Evolutionary conservation across 37 sponge, comb jelly and placozoan genomes (phyloP).

Genomic region (Hexactinellida sp.): DNA sequence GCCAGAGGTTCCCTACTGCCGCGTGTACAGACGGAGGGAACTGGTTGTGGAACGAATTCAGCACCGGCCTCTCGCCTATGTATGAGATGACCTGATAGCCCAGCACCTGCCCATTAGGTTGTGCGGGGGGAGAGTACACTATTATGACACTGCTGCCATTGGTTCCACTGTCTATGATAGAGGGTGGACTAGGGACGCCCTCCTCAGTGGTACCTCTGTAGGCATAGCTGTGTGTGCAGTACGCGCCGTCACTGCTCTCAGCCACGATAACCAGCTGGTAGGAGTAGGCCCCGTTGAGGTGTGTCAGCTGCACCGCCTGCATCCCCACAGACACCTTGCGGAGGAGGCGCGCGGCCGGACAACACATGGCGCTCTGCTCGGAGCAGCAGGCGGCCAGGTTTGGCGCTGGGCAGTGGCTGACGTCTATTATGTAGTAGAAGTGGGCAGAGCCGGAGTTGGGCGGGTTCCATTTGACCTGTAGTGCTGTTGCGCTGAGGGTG

Average conservation of each 20-base stretch:
- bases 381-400: not conserved
- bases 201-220: not conserved
- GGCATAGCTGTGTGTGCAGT: not conserved
- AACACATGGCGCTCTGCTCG: not conserved
- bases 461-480: not conserved
- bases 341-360: not conserved
- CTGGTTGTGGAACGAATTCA: not conserved
- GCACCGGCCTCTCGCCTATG: not conserved
- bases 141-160: not conserved
- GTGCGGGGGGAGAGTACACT: not conserved
- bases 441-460: not conserved
- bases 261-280: not conserved
- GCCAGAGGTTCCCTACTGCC: not conserved
- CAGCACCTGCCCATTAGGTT: not conserved
- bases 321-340: not conserved
- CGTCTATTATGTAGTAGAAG: not conserved
- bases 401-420: not conserved
- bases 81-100: not conserved
- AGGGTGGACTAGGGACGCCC: not conserved
- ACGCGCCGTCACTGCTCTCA: not conserved
- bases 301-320: not conserved
- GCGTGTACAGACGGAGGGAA: not conserved
- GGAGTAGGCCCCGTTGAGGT: not conserved
- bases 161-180: not conserved
- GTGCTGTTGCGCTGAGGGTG: not conserved